These are phyloP conservation scores for Serilophus lunatus DNA, from an alignment of 2,113 vertebrate species.

Conservation along the genomic window DNA sequence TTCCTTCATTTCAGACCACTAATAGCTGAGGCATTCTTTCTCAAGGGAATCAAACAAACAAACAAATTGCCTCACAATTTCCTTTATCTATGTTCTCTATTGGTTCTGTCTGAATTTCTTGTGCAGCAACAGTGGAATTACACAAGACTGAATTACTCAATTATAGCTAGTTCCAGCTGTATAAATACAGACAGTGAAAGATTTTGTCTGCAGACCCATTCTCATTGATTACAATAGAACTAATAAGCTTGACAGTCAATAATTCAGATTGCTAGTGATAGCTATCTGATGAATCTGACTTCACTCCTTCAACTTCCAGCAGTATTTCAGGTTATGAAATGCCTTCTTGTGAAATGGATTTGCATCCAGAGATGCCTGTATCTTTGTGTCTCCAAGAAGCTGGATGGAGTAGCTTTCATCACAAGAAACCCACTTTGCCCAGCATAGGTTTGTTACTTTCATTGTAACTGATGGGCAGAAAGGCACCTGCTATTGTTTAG, in stretches of 20 bases:
- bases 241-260: not conserved
- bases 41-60: not conserved
- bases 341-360: not conserved
- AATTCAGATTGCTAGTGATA: not conserved
- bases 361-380: not conserved
- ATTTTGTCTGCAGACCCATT: not conserved
- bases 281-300: not conserved
- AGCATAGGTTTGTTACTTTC: not conserved
- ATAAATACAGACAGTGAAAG: constrained; percentile 22
- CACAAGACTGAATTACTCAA: not conserved
- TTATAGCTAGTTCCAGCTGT: not conserved
- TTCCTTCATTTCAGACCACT: not conserved
- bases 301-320: not conserved
- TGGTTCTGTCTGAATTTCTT: not conserved
- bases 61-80: not conserved
- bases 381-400: not conserved
- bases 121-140: not conserved
- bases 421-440: not conserved
- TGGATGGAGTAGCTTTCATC: rapidly evolving
- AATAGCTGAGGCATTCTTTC: not conserved
- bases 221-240: not conserved
- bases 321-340: not conserved
- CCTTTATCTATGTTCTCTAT: not conserved
- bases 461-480: not conserved
- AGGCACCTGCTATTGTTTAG: not conserved